Base-by-base conservation (phyloP, 92 coral and sea anemone genomes). In the Palythoa grandiflora region DNA sequence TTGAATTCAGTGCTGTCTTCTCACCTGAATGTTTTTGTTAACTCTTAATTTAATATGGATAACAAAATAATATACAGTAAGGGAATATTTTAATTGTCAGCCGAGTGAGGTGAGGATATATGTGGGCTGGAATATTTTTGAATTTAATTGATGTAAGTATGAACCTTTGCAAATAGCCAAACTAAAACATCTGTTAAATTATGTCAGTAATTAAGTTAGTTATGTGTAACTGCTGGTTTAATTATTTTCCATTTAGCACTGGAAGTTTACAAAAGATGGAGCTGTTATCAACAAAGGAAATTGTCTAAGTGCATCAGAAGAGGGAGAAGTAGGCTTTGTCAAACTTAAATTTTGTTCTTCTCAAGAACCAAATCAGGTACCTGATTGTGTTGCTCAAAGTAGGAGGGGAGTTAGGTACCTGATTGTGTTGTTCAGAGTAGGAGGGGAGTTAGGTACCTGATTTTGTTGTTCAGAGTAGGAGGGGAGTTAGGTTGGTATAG, bases 281-380 rank as follows among this genome's bases (percentile, higher is more conserved):
- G 36, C 71, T 80, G 68, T 80, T 80, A 40, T 44, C 59, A 63
- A 80, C 40, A 63, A 28, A 61, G 73, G 55, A 48, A 17, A 39
- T 13, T 80, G 85, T 61, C 54, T 80, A 8, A 38, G 73, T 16
- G 74, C 9, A 37, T 39, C 74, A 44, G 85, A 80, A 60, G 85
- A 63, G 61, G 55, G 51, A 63, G 57, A 63, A 14, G 3, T 51
- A 19, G 59, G 57, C 28, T 63, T 60, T 17, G 73, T 63, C 55
- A 80, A 39, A 38, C 38, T 80, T 21, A 19, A n/a, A 6, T 11
- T 19, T 6, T 80, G 85, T 40, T 80, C 73, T 1, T 19, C 21
- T 21, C 73, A 80, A 35, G 85, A 80, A 61, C 37, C 53, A n/a
- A 44, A 63, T 38, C 85, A 80, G 74, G 85, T 80, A 80, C 63